Evolutionary conservation across 2,113 vertebrate species (phyloP).

Genomic region (Nycticryphes semicollaris): DNA sequence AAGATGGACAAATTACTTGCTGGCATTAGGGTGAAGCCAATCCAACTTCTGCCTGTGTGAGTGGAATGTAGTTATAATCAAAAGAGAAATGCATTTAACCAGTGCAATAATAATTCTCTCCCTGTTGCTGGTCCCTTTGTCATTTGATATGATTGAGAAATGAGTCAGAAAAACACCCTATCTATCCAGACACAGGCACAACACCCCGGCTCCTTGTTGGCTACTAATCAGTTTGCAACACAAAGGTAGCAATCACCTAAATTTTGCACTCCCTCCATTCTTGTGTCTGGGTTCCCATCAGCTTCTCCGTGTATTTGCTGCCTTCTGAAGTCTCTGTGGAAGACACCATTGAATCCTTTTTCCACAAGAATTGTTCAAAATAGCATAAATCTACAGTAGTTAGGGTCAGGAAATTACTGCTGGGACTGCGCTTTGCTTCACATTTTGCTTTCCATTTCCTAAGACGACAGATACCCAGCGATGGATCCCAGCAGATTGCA

Average conservation of each 20-base stretch:
- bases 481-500: neutral
- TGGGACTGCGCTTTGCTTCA: neutral
- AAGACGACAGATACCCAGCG: rapidly evolving
- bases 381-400: neutral
- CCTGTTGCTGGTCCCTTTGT: neutral
- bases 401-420: neutral
- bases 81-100: neutral
- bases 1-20: neutral
- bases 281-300: neutral
- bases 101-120: neutral
- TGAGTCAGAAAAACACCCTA: neutral
- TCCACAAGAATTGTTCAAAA: neutral
- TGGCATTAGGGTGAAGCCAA: neutral
- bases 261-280: neutral
- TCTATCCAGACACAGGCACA: neutral
- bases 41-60: neutral
- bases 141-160: neutral
- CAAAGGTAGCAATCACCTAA: neutral
- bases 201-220: neutral
- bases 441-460: neutral
- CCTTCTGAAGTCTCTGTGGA: neutral
- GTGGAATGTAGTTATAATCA: neutral
- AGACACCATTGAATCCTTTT: neutral
- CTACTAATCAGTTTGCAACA: neutral
- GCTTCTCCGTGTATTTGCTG: neutral